Base-by-base conservation (phyloP, 2,797 vertebrate species). In the Hipposideros larvatus region DNA sequence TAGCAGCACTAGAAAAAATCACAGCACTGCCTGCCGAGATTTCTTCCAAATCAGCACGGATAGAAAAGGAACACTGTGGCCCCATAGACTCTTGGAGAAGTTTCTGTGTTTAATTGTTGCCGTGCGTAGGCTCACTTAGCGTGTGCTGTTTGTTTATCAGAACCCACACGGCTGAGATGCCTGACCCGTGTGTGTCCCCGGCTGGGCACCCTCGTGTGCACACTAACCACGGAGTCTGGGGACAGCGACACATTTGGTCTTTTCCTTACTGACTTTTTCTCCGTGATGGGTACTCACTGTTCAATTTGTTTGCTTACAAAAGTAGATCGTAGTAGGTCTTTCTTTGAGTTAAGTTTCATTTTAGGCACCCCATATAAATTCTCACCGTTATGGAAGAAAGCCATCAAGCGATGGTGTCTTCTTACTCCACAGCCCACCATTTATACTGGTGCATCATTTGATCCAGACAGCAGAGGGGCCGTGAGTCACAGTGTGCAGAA, bases 221-320 rank as follows among this genome's bases (percentile, higher is more conserved):
- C 37, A 43, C 43, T 43, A 43, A 43, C 48, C 48, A 51, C 48
- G 48, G 14, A 51, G 48, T 4, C 48, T 51, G 48, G 26, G 11
- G 26, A 28, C 59, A 11, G 26, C 26, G 59, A 61, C 48, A 75
- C 31, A 41, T n/a, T 79, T 66, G 43, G 31, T 37, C 51, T 66
- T 57, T 92, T 78, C n/a, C 61, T 21, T 88, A n/a, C 26, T 70
- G 31, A 4, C 37, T 53, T 87, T 7, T 74, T 78, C 74, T 1
- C 24, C 74, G 2, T 63, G 57, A 65, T 61, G 65, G 46, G 37
- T 66, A 77, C 83, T 77, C 65, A 84, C n/a, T 79, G 4, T 59
- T 90, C 84, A 79, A 90, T 57, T 63, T 46, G n/a, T 88, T 93
- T 85, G 9, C 48, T 95, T 96, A 77, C 14, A 46, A 91, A 94